A percentile compares a stretch with the other conserved stretches of the same genome.
Conservation (phyloP, 2,797 vertebrate genomes). For the Myripristis jacobus region DNA sequence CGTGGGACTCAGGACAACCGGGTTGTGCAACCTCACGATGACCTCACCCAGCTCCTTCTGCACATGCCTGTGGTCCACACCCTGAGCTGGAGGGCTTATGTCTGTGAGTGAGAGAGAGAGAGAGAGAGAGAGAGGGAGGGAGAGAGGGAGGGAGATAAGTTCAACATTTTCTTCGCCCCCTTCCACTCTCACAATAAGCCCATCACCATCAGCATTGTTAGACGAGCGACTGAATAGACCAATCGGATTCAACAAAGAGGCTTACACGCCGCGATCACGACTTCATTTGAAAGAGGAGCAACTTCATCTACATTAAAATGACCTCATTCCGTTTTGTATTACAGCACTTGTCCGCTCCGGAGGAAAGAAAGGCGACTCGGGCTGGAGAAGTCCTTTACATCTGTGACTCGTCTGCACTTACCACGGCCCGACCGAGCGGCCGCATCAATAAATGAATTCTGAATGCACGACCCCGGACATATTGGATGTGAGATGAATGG, state of each 20-base stretch:
- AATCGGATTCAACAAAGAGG: constrained; percentile 49
- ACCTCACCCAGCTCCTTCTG: constrained; percentile 98
- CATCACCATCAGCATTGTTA: constrained; percentile 30
- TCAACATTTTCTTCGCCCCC: constrained; percentile 3
- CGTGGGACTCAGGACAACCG: constrained; percentile 93
- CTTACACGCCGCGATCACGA: constrained; percentile 34
- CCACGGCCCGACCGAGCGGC: constrained; percentile 44
- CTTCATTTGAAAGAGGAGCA: constrained; percentile 52
- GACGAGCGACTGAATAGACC: constrained; percentile 46
- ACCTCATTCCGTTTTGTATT: constrained; percentile 49
- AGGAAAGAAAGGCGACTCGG: constrained; percentile 34
- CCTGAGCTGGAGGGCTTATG: constrained; percentile 97
- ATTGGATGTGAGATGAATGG: constrained; percentile 51
- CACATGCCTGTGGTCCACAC: constrained; percentile 97
- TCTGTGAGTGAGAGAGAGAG: constrained; percentile 79
- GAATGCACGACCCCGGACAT: constrained; percentile 36
- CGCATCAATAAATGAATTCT: constrained; percentile 42
- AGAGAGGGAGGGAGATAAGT: neutral
- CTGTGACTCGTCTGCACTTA: constrained; percentile 45
- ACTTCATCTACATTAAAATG: constrained; percentile 64
- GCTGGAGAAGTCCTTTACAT: constrained; percentile 39
- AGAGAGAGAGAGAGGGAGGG: neutral
- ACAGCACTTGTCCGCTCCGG: constrained; percentile 29
- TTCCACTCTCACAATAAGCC: constrained; percentile 33
- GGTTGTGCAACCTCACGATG: constrained; percentile 93